A percentile compares a stretch with the other conserved stretches of the same genome.
phyloP scores from a whole-genome alignment of 2,888 invertebrate genomes.

The Liopterus haemorrhoidalis region DNA sequence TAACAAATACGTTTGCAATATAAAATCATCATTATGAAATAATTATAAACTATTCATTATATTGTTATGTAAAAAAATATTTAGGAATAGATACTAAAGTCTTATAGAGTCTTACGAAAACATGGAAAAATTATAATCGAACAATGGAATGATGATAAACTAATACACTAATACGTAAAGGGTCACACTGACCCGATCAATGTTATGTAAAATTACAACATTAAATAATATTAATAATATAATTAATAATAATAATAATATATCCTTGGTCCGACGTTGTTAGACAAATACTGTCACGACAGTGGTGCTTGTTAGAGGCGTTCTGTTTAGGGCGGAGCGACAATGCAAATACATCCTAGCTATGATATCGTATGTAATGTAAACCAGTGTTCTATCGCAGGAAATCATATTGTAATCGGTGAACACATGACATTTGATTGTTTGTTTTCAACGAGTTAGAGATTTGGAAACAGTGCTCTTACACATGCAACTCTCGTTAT shows the following conservation, averaged over 20 bases:
- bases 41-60: constrained; percentile 40
- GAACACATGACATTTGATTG: too few relatives aligned
- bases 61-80: constrained; percentile 46
- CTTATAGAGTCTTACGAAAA: constrained; percentile 39
- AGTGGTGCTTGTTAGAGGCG: constrained; percentile 13
- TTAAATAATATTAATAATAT: constrained; percentile 44
- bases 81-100: constrained; percentile 46
- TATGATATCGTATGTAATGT: constrained; percentile 6
- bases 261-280: constrained; percentile 42
- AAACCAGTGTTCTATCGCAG: not conserved
- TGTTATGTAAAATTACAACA: constrained; percentile 42
- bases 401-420: too few relatives aligned
- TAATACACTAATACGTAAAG: too few relatives aligned
- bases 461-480: too few relatives aligned
- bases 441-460: too few relatives aligned
- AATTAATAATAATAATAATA: constrained; percentile 30
- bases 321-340: constrained; percentile 10
- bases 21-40: constrained; percentile 21
- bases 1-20: constrained; percentile 46
- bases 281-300: constrained; percentile 41
- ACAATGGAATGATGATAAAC: constrained; percentile 22
- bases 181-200: too few relatives aligned
- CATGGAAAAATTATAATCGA: constrained; percentile 15
- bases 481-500: too few relatives aligned
- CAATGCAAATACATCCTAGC: constrained; percentile 8